Evolutionary conservation across 2,888 invertebrate species (phyloP), one percentile per base, ranked within the genome.

Genomic region (Chaetoderma sp.): DNA sequence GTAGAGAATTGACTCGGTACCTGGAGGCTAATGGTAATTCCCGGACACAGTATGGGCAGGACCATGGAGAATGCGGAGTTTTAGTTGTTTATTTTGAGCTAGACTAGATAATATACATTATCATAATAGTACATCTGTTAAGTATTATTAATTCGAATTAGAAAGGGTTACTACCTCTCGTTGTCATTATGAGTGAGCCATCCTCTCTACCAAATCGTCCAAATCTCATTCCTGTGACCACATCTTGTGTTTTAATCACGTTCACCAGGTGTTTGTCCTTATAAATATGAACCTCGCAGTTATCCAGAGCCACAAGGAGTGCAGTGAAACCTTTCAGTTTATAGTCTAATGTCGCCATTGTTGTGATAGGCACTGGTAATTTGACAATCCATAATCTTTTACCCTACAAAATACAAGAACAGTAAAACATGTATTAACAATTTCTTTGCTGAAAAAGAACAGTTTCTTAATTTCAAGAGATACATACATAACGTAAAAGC

Each of bases 141-240:
- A n/a, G n/a, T n/a, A n/a, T n/a, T 10, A 30, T 18, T 13, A n/a
- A n/a, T n/a, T n/a, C n/a, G n/a, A n/a, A n/a, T n/a, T n/a, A n/a
- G n/a, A n/a, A n/a, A n/a, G n/a, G n/a, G n/a, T n/a, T 60, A n/a
- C 87, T 83, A 92, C 93, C 90, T 74, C 90, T 89, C 0, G 94
- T 94, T 1, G 95, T 90, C 78, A 96, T 91, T 0, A 94, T 91
- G 65, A 99, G 90, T 0, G 96, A 94, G 74, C 95, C 93, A 77
- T 98, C 97, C 83, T 99, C 98, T 85, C 96, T 92, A 0, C 98
- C 98, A 86, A 96, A 91, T 71, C 92, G 92, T 0, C 98, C 98
- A 85, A 94, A 97, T 74, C 91, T 90, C 88, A 97, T 91, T 0
- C 93, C 93, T 0, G 93, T 92, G 0, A 94, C 91, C 0, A 93